Base-by-base conservation (phyloP, 2,888 invertebrate genomes). In the Meganola albula region DNA sequence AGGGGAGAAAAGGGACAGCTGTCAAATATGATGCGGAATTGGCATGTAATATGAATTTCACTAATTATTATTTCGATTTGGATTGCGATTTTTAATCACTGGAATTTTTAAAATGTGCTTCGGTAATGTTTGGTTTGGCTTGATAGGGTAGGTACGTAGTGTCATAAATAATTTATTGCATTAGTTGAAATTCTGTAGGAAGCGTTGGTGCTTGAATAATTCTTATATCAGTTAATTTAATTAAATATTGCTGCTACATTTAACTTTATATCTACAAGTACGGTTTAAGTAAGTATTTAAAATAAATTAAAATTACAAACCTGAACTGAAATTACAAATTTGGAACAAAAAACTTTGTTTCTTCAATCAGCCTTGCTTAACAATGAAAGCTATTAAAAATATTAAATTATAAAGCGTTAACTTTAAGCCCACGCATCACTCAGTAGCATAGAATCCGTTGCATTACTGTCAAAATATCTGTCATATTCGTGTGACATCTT, bases 381-480 rank as follows among this genome's bases (percentile, higher is more conserved):
- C n/a, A n/a, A n/a, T n/a, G n/a, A n/a, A n/a, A n/a, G n/a, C n/a
- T n/a, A n/a, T n/a, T n/a, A n/a, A 12, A 10, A 6, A 6, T 23
- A 40, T 42, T 55, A 57, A 53, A 55, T 54, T 50, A 44, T 44
- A 58, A 62, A 62, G 50, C 39, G 53, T 58, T 63, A 68, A 66
- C 68, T 70, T 66, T 53, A 53, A 61, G 35, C 56, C 44, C 30
- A 49, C 53, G 48, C 57, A 56, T 63, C 56, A 48, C 41, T 43
- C 47, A 37, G 57, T 49, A 61, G 63, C 54, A 49, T 50, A 30
- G 65, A 72, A 65, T 71, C 67, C 76, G 78, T 80, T 83, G 84
- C 80, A 80, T 82, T 83, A 80, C 67, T 85, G 85, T 85, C 84
- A 85, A 80, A 83, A 84, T 84, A 85, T 70, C 83, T 84, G 83